These are phyloP conservation scores for Thamnophis sirtalis DNA, from an alignment of 2,113 vertebrate genomes.

Conservation along the genomic window DNA sequence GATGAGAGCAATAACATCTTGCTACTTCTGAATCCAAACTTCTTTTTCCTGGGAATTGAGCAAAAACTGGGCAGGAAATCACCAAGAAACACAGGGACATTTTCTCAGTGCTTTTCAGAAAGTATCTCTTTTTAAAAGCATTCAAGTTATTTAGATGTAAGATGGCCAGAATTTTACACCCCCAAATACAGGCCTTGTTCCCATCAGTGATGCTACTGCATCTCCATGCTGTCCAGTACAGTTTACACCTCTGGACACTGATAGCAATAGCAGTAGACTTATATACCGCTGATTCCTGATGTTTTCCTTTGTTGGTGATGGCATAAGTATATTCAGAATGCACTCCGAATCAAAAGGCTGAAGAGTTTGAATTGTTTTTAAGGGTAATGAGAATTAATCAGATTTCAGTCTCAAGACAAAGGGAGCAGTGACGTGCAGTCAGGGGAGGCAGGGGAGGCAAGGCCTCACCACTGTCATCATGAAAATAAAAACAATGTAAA, in stretches of 20 bases:
- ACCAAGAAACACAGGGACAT: neutral
- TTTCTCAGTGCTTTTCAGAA: neutral
- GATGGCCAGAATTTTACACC: neutral
- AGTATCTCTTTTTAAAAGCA: neutral
- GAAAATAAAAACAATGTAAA: too few species aligned
- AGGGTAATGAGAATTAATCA: neutral
- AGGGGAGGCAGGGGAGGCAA: too few species aligned
- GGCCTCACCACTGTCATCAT: too few species aligned
- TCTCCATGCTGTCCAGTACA: neutral
- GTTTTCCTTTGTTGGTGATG: neutral
- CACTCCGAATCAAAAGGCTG: neutral
- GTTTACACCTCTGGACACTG: neutral
- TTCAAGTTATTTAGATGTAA: neutral
- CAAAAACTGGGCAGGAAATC: neutral
- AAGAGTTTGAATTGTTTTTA: neutral
- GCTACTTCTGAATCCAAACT: neutral
- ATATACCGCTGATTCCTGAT: neutral
- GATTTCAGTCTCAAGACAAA: neutral
- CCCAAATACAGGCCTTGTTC: neutral
- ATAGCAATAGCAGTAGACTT: too few species aligned
- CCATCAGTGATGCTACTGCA: neutral
- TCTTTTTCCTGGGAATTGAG: neutral
- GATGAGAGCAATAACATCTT: neutral
- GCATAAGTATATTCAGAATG: neutral
- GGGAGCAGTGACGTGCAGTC: too few species aligned